These are phyloP conservation scores for Neolamprologus falcicula DNA, from an alignment of 2,113 vertebrate species.

Conservation along the genomic window DNA sequence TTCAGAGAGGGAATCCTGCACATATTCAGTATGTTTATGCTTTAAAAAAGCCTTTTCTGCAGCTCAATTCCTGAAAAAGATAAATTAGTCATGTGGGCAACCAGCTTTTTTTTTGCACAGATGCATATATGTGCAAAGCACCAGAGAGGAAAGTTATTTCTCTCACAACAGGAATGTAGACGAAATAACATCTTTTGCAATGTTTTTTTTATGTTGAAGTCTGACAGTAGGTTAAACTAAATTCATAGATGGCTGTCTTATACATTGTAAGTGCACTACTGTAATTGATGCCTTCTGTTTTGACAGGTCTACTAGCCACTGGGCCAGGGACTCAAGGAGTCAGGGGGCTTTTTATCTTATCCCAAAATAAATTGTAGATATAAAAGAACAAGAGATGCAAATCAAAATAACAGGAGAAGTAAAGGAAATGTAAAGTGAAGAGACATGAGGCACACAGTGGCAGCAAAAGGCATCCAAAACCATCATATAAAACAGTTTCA, in stretches of 20 bases:
- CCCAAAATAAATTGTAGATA: neutral
- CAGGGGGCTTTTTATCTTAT: neutral
- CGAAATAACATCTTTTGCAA: neutral
- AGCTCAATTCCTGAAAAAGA: neutral
- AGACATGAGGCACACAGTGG: neutral
- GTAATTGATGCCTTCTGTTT: neutral
- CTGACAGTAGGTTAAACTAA: neutral
- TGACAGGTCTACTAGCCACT: neutral
- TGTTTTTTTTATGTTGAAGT: neutral
- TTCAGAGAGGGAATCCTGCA: neutral
- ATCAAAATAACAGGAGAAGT: neutral
- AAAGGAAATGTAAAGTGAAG: neutral
- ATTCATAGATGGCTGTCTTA: neutral
- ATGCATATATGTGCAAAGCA: neutral
- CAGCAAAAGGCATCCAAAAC: neutral
- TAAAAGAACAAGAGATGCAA: neutral
- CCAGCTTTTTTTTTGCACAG: neutral
- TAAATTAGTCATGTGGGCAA: neutral
- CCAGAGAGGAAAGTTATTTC: neutral
- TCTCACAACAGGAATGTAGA: neutral
- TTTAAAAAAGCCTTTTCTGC: neutral
- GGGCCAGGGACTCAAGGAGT: neutral
- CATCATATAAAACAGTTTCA: neutral
- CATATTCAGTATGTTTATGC: neutral
- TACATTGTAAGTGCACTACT: neutral